Percentiles rank a stretch among this genome's conserved stretches.
Evolutionary conservation across 92 coral and sea anemone species (phyloP).

Genomic region (Parazoanthus atlanticus): DNA sequence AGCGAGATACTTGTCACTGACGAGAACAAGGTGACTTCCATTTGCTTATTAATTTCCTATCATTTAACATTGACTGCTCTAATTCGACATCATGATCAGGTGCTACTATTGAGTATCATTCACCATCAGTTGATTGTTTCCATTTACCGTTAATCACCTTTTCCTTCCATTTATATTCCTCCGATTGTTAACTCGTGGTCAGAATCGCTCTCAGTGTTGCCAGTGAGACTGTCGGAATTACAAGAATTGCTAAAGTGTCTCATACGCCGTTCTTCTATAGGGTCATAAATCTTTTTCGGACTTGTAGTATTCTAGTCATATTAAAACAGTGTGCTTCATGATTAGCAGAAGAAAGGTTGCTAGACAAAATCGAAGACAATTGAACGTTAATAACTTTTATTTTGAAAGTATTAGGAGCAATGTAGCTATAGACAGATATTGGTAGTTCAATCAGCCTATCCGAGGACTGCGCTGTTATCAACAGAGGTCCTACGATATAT

Average conservation of each 20-base stretch:
- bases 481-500: too few species aligned
- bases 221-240: neutral
- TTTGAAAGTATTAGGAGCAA: too few species aligned
- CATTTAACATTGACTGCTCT: neutral
- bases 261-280: neutral
- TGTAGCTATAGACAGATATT: too few species aligned
- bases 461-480: too few species aligned
- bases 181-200: neutral
- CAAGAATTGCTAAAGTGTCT: neutral
- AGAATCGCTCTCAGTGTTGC: too few species aligned
- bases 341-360: too few species aligned
- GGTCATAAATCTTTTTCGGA: neutral
- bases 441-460: too few species aligned
- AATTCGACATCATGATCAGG: neutral
- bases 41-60: too few species aligned
- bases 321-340: too few species aligned
- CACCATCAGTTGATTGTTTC: neutral
- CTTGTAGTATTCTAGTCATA: too few species aligned
- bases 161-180: neutral
- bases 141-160: neutral
- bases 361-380: too few species aligned
- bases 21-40: slow-evolving; percentile 47
- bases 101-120: neutral
- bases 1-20: slow-evolving; percentile 51
- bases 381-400: too few species aligned